Percentiles rank a stretch among this genome's conserved stretches.
These are phyloP conservation scores for Tachuris rubrigastra DNA, from an alignment of 2,113 vertebrate genomes.

Conservation along the genomic window DNA sequence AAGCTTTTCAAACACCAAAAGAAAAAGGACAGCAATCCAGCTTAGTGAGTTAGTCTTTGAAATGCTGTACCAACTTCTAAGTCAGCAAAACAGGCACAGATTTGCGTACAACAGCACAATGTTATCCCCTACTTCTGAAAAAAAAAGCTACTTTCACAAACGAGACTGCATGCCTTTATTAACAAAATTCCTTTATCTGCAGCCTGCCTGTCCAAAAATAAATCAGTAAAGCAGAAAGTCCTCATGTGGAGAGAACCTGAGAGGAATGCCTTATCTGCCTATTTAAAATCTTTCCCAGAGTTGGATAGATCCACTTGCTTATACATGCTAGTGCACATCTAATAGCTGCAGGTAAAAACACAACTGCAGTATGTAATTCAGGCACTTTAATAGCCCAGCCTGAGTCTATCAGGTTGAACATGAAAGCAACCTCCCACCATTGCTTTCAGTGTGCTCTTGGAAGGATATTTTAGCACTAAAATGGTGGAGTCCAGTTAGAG, in stretches of 20 bases:
- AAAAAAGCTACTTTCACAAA: conserved; percentile 1
- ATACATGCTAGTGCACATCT: background rate
- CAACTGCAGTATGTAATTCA: background rate
- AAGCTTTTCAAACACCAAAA: background rate
- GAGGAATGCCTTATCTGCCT: background rate
- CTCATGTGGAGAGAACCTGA: background rate
- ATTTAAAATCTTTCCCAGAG: background rate
- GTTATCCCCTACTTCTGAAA: background rate
- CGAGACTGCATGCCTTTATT: background rate
- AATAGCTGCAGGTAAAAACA: background rate
- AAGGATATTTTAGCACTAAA: background rate
- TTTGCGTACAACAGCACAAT: background rate
- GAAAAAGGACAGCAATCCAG: conserved; percentile 1
- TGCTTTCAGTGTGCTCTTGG: background rate
- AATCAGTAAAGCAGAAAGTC: conserved; percentile 24
- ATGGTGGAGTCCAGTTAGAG: background rate
- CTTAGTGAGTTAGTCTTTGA: conserved; percentile 22
- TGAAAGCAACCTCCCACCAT: background rate
- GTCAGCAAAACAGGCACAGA: conserved; percentile 41
- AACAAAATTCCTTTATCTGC: background rate
- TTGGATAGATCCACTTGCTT: background rate
- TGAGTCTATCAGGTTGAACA: background rate
- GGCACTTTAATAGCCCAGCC: background rate
- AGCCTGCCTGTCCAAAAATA: background rate
- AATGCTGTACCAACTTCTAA: background rate